Base-by-base conservation (phyloP, 2,888 invertebrate genomes). In the Brachynemurus nebulosus region DNA sequence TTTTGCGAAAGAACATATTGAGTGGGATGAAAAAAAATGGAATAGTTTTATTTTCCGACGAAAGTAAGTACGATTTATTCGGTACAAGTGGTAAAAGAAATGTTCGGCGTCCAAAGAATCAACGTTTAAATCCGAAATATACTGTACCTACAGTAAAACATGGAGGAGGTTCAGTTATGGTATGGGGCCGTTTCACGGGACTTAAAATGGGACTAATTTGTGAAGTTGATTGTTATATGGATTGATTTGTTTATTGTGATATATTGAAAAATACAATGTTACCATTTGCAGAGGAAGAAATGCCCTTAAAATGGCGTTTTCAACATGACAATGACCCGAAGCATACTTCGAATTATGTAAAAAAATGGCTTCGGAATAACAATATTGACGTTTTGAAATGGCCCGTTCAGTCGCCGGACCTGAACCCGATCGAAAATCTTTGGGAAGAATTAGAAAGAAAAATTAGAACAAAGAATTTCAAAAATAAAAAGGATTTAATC, bases 341-440 rank as follows among this genome's bases (percentile, higher is more conserved):
- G 44, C 56, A 56, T 55, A 58, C 50, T 46, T 45, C 47, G 51
- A 54, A 52, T 8, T 25, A n/a, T 25, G 27, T 11, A 9, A 25
- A 25, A 25, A n/a, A 25, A 25, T 25, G 27, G 27, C 11, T 25
- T 8, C 8, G 8, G 8, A n/a, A 8, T 25, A 25, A 25, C 11
- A 25, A 25, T 9, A 25, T 25, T 11, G 11, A 25, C 11, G 27
- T 25, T 25, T 25, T 25, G 11, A 25, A 25, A n/a, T 25, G 27
- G 27, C 27, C 27, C 27, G 27, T 11, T 11, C 27, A 25, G 11
- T 25, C 27, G 11, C 27, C 11, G 8, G 27, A 25, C 11, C 27
- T 25, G 8, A 25, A 25, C 11, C 11, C 27, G 8, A 25, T 25
- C 8, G 27, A 25, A 25, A 25, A 25, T 25, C 27, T 25, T 9